Evolutionary conservation across 2,888 invertebrate species (phyloP).

Genomic region (Latheticus oryzae): DNA sequence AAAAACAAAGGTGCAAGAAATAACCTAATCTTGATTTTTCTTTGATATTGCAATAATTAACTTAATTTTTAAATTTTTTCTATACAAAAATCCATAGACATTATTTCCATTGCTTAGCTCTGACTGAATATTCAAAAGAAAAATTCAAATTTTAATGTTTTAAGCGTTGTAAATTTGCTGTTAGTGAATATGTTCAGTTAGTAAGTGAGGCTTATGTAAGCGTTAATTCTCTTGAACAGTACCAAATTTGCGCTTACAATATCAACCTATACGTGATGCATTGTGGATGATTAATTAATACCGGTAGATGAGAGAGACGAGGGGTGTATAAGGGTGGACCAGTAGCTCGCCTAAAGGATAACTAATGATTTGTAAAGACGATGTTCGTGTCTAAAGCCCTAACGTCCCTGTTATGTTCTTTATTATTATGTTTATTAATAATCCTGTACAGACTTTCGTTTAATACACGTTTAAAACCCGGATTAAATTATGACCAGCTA

Average conservation of each 20-base stretch:
- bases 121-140: too few relatives aligned
- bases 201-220: slow-evolving; percentile 24
- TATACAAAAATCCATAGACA: too few relatives aligned
- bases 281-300: slow-evolving; percentile 62
- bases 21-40: too few relatives aligned
- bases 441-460: slow-evolving; percentile 39
- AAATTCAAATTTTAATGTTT: too few relatives aligned
- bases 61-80: too few relatives aligned
- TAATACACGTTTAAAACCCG: slow-evolving; percentile 31
- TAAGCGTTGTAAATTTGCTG: too few relatives aligned
- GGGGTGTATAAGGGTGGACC: slow-evolving; percentile 44
- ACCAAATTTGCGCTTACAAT: slow-evolving; percentile 37
- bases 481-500: slow-evolving; percentile 31
- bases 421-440: slow-evolving; percentile 45
- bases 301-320: slow-evolving; percentile 49
- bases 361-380: slow-evolving; percentile 66
- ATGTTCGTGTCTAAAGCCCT: slow-evolving; percentile 58
- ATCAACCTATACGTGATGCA: slow-evolving; percentile 57
- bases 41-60: slow-evolving; percentile 6
- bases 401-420: slow-evolving; percentile 50
- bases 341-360: slow-evolving; percentile 61
- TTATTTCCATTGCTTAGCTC: too few relatives aligned
- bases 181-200: too few relatives aligned
- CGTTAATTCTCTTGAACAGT: slow-evolving; percentile 32
- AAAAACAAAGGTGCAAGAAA: too few relatives aligned